Base-by-base conservation (phyloP, 2,888 invertebrate genomes). In the Drosophila subsilvestris region DNA sequence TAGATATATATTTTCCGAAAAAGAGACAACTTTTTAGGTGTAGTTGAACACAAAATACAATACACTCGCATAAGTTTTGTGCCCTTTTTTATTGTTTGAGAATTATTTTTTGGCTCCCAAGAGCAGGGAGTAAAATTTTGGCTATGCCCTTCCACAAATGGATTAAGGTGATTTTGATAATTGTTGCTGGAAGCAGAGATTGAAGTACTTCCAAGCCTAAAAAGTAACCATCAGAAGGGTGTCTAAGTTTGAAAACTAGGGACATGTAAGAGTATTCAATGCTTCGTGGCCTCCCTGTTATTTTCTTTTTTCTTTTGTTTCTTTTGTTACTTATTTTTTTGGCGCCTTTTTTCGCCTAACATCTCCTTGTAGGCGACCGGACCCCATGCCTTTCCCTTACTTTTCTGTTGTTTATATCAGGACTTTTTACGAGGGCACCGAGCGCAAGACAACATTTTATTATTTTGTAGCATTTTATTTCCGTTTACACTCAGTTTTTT, bases 381-480 rank as follows among this genome's bases (percentile, higher is more conserved):
- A n/a, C 49, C 45, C 27, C 43, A n/a, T 17, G 3, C 12, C 29
- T 48, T 47, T 53, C 48, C 53, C n/a, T 58, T 29, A 51, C 22
- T 47, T 29, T 14, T 37, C 42, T 56, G 51, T 63, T 80, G 62
- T 75, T 79, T 78, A 74, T 81, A 68, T 57, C 49, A 29, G 48
- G 72, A 61, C 65, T 53, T 63, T 80, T 86, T 83, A 69, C 60
- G 80, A 71, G 67, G 57, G 29, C 62, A 51, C 54, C 60, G 37
- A 32, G 54, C 63, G 45, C 75, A 58, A 53, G 56, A 58, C 58
- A 65, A 69, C 79, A 78, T 85, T 85, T 85, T 88, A 81, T 88
- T 86, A 79, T 85, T 85, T 85, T 81, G 75, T 78, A 71, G 71
- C 89, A 81, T 81, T 87, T 87, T 82, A 79, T 78, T 82, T 89